Percentiles rank a stretch among this genome's conserved stretches.
phyloP scores from a whole-genome alignment of 2,113 vertebrate genomes.

The Syngnathus floridae region DNA sequence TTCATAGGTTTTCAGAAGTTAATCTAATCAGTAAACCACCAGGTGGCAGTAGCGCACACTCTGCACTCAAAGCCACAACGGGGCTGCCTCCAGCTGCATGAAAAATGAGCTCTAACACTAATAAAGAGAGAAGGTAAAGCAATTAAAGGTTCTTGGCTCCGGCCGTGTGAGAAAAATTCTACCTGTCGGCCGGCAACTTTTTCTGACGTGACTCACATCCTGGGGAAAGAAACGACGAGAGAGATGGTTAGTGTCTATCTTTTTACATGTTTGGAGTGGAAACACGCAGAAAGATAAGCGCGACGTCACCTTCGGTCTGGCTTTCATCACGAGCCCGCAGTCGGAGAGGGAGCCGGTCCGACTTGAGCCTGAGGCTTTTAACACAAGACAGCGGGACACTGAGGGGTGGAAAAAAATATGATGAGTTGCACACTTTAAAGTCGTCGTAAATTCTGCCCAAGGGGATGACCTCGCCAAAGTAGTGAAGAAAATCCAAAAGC shows the following conservation, averaged over 20 bases:
- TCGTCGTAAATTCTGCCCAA: neutral
- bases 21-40: slow-evolving; percentile 44
- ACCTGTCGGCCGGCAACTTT: slow-evolving; percentile 22
- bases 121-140: slow-evolving; percentile 28
- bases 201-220: slow-evolving; percentile 42
- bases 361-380: slow-evolving; percentile 29
- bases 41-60: slow-evolving; percentile 65
- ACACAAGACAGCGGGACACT: slow-evolving; percentile 38
- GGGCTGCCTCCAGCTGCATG: slow-evolving; percentile 5
- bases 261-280: slow-evolving; percentile 58
- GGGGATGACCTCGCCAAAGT: neutral
- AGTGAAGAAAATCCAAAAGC: neutral
- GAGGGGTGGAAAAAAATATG: slow-evolving; percentile 33
- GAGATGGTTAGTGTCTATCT: slow-evolving; percentile 33
- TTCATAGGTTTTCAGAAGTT: neutral
- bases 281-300: slow-evolving; percentile 67
- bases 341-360: slow-evolving; percentile 19
- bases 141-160: slow-evolving; percentile 30
- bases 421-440: slow-evolving; percentile 12
- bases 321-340: slow-evolving; percentile 50
- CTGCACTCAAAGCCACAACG: neutral
- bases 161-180: slow-evolving; percentile 17
- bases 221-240: slow-evolving; percentile 44
- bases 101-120: slow-evolving; percentile 24
- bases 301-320: slow-evolving; percentile 60